A percentile compares a stretch with the other conserved stretches of the same genome.
phyloP scores from a whole-genome alignment of 64 coral and sea anemone genomes.

The Hydrozoanthus tunicans region DNA sequence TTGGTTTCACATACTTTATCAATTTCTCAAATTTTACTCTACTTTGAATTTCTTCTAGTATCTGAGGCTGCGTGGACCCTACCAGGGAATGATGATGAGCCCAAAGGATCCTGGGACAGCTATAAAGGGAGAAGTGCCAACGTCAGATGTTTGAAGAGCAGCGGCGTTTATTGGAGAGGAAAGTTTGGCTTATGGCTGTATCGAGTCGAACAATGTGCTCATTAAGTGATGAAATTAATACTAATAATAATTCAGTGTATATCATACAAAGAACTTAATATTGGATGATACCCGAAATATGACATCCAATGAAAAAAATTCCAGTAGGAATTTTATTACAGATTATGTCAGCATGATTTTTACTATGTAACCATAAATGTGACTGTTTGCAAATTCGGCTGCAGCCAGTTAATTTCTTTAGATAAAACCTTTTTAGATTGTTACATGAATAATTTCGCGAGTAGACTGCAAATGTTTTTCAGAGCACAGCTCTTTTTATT shows the following conservation, averaged over 20 bases:
- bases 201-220: not conserved
- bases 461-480: not conserved
- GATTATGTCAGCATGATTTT: constrained; percentile 1
- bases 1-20: not conserved
- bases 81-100: constrained; percentile 45
- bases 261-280: not conserved
- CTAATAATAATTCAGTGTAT: not conserved
- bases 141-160: constrained; percentile 33
- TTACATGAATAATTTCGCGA: not conserved
- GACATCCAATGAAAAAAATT: constrained; percentile 14
- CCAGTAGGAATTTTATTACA: not conserved
- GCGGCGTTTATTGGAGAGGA: not conserved
- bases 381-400: constrained; percentile 1
- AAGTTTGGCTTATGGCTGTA: not conserved
- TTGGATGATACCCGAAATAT: not conserved
- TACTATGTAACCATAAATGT: not conserved
- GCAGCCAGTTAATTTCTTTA: constrained; percentile 6
- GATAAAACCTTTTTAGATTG: not conserved
- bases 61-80: constrained; percentile 47
- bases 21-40: not conserved
- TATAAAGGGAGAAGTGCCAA: constrained; percentile 27
- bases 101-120: constrained; percentile 13
- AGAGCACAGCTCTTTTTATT: constrained; percentile 22
- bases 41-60: constrained; percentile 22
- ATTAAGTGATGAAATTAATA: not conserved